Evolutionary conservation across 2,797 vertebrate genomes (phyloP).

Genomic region (Pseudocheirus occidentalis): DNA sequence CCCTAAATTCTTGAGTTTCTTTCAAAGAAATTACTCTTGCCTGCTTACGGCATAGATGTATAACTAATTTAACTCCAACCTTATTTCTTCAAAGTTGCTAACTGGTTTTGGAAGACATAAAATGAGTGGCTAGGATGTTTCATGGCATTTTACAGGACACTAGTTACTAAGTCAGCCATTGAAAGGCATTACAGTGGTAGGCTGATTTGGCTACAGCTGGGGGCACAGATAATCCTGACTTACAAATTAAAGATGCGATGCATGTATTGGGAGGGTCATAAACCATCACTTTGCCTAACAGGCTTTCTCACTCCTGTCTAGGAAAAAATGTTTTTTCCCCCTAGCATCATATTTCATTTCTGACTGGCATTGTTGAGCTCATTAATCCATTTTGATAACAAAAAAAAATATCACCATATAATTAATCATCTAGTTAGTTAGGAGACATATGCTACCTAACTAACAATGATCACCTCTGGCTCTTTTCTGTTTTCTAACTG

Average conservation of each 20-base stretch:
- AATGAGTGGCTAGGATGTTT: not conserved
- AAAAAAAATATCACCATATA: slow-evolving; percentile 6
- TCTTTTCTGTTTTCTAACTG: not conserved
- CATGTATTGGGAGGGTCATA: not conserved
- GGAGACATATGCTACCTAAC: not conserved
- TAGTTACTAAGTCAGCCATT: accelerated
- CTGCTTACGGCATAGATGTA: too few species aligned
- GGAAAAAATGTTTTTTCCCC: not conserved
- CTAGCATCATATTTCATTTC: not conserved
- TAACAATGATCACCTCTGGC: not conserved
- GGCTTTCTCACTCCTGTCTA: not conserved
- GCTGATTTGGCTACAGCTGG: not conserved
- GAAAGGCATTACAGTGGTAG: not conserved
- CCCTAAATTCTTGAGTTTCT: not conserved
- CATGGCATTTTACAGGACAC: slow-evolving; percentile 16
- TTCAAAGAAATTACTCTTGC: not conserved
- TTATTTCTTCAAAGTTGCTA: slow-evolving; percentile 31
- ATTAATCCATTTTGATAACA: not conserved
- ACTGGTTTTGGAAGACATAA: slow-evolving; percentile 39
- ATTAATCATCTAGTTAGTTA: slow-evolving; percentile 12
- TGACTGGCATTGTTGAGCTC: not conserved
- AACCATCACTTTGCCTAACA: not conserved
- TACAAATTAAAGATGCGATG: not conserved
- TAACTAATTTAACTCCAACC: not conserved
- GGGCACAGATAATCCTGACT: not conserved